Percentiles rank a stretch among this genome's conserved stretches.
These are phyloP conservation scores for Choloepus didactylus DNA, from an alignment of 2,797 vertebrate genomes.

Conservation along the genomic window DNA sequence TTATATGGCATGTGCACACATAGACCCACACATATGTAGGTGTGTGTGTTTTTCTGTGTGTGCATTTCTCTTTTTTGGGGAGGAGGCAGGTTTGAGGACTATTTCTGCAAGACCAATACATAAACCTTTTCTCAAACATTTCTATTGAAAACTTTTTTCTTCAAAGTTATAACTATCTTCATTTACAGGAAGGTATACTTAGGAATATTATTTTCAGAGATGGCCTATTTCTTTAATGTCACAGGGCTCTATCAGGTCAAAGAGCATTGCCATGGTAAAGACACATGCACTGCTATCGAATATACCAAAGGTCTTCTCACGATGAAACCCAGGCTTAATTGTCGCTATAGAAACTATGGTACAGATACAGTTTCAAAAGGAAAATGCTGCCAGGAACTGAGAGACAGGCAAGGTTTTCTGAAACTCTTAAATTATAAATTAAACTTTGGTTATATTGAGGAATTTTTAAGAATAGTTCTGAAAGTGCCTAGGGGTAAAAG, in stretches of 20 bases:
- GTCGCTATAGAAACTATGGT: conserved; percentile 88
- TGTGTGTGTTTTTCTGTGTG: background rate
- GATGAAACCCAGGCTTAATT: conserved; percentile 74
- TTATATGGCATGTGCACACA: background rate
- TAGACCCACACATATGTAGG: background rate
- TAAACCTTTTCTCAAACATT: background rate
- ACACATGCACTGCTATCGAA: conserved; percentile 28
- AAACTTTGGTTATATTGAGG: conserved; percentile 57
- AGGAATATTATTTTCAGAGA: conserved; percentile 57
- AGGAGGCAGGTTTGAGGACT: background rate
- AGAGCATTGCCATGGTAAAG: background rate
- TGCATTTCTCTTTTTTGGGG: background rate
- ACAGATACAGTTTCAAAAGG: conserved; percentile 86
- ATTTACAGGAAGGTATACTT: conserved; percentile 26
- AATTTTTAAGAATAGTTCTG: conserved; percentile 65
- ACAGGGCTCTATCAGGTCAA: conserved; percentile 30
- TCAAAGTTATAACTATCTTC: background rate
- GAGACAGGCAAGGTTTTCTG: conserved; percentile 83
- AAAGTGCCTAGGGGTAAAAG: conserved; percentile 23
- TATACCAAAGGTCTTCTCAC: conserved; percentile 1
- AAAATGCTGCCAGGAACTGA: conserved; percentile 76
- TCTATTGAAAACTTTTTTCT: background rate
- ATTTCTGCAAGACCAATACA: background rate
- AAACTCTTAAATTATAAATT: conserved; percentile 65
- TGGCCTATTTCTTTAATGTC: background rate